These are phyloP conservation scores for Globodera ellingtonae DNA, from an alignment of 1,140 invertebrate genomes.

Conservation along the genomic window DNA sequence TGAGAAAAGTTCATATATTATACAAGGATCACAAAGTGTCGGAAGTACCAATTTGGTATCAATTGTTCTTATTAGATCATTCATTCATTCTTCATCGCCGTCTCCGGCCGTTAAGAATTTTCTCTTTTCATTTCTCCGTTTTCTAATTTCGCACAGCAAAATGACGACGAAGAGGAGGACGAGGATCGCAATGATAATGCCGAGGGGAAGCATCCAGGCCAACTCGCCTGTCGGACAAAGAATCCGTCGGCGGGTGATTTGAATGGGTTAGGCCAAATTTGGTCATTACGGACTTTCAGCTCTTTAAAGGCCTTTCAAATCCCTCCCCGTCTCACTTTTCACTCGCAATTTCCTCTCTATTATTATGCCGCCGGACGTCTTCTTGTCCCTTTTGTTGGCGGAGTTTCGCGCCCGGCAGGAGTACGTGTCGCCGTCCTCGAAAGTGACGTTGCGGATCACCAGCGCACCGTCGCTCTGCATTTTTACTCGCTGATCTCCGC, in stretches of 20 bases:
- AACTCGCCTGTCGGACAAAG: conserved; percentile 28
- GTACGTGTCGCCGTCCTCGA: conserved; percentile 39
- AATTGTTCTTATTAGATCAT: too few relatives aligned
- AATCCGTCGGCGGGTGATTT: too few relatives aligned
- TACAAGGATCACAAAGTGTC: too few relatives aligned
- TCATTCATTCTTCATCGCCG: conserved; percentile 32
- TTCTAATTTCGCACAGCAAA: conserved; percentile 43
- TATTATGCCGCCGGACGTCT: conserved; percentile 12
- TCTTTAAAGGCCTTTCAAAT: too few relatives aligned
- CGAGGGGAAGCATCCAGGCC: conserved; percentile 39
- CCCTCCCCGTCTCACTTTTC: conserved; percentile 33
- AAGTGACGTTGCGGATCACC: conserved; percentile 41
- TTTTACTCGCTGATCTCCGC: background rate
- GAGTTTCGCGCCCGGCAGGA: conserved; percentile 35
- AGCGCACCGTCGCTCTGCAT: conserved; percentile 25
- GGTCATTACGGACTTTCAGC: too few relatives aligned
- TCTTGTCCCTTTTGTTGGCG: conserved; percentile 16
- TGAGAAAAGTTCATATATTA: too few relatives aligned
- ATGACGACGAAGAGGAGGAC: conserved; percentile 38
- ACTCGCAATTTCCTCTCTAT: conserved; percentile 40
- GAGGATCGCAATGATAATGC: conserved; percentile 33
- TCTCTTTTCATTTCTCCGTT: conserved; percentile 39
- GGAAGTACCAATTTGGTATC: too few relatives aligned
- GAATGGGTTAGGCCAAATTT: too few relatives aligned
- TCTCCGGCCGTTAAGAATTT: conserved; percentile 10